Percentiles rank a stretch among this genome's conserved stretches.
phyloP scores from a whole-genome alignment of 2,113 vertebrate species.

The Neodon shergylaensis region DNA sequence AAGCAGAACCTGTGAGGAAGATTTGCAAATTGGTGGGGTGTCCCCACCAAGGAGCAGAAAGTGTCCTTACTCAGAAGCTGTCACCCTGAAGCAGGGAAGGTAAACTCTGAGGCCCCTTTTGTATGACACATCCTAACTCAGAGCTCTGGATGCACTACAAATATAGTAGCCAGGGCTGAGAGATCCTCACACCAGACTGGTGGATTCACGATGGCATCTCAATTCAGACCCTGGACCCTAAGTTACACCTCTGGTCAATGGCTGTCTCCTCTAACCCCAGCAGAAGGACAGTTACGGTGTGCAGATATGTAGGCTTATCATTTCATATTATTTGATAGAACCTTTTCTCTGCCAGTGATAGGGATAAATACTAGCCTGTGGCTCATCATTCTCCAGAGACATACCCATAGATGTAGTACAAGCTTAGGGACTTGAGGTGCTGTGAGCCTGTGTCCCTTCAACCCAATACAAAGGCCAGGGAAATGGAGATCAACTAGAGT shows the following conservation, averaged over 20 bases:
- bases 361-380: neutral
- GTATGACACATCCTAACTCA: too few species aligned
- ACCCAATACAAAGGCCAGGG: neutral
- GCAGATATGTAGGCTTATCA: neutral
- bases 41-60: neutral
- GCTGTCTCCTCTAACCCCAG: neutral
- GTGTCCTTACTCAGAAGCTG: neutral
- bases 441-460: neutral
- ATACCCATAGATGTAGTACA: neutral
- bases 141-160: neutral
- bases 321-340: neutral
- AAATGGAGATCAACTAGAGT: neutral
- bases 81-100: neutral
- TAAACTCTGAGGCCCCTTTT: neutral
- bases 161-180: neutral
- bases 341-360: neutral
- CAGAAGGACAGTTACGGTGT: neutral
- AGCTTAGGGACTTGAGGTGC: too few species aligned
- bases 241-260: neutral
- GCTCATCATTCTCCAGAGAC: neutral
- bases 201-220: too few species aligned
- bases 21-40: rapidly evolving
- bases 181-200: neutral
- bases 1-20: neutral
- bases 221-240: neutral